phyloP scores from a whole-genome alignment of 2,113 vertebrate genomes.

The Nesospiza acunhae region DNA sequence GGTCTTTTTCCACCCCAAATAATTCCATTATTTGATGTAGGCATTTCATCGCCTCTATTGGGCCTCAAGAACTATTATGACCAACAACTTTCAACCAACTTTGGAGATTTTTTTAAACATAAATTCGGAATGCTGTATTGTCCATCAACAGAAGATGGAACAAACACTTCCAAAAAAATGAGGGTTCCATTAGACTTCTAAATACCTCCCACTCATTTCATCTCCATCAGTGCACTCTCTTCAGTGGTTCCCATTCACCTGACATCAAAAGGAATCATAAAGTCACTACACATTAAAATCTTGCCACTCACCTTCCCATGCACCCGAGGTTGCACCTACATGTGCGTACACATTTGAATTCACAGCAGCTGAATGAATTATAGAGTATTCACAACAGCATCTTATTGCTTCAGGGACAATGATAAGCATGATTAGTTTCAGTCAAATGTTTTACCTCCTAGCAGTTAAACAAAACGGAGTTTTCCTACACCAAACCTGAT shows the following conservation, averaged over 20 bases:
- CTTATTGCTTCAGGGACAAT: background rate
- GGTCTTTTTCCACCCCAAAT: background rate
- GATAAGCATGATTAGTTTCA: background rate
- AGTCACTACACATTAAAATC: background rate
- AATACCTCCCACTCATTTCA: background rate
- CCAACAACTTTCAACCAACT: background rate
- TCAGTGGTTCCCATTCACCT: background rate
- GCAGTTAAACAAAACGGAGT: background rate
- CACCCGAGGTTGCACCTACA: background rate
- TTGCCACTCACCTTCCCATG: background rate
- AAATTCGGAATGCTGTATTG: background rate
- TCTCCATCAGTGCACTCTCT: background rate
- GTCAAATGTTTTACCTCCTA: background rate
- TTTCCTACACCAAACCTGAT: background rate
- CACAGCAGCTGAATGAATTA: background rate
- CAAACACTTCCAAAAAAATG: background rate
- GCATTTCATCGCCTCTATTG: background rate
- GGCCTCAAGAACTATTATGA: background rate
- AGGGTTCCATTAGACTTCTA: background rate
- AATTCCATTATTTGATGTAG: background rate
- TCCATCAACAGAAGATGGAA: background rate
- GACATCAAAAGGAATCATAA: background rate
- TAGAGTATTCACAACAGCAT: background rate
- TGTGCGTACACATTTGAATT: background rate
- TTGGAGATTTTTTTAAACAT: background rate